Evolutionary conservation across 2,797 vertebrate genomes (phyloP).

Genomic region (Urophycis tenuis): DNA sequence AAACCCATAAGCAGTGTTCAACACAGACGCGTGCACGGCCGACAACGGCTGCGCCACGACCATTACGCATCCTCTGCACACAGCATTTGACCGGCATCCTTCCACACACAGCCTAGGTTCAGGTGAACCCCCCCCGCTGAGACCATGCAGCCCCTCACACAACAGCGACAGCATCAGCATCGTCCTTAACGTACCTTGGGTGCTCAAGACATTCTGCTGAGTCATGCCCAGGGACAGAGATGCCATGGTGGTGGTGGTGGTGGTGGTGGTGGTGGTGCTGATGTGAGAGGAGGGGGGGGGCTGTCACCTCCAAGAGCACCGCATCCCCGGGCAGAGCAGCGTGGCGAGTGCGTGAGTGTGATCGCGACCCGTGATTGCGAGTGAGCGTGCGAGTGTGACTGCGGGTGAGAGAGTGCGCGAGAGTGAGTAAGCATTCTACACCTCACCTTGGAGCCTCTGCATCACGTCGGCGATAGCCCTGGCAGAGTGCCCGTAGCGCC

Average conservation of each 20-base stretch:
- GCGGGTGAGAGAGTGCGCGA: background rate
- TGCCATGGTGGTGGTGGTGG: background rate
- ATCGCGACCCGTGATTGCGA: no score
- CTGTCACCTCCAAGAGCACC: slow-evolving; percentile 63
- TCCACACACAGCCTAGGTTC: background rate
- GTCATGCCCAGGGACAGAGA: slow-evolving; percentile 51
- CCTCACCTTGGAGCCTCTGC: slow-evolving; percentile 93
- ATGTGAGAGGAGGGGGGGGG: slow-evolving; percentile 16
- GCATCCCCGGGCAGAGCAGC: slow-evolving; percentile 40
- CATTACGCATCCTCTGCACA: slow-evolving; percentile 2
- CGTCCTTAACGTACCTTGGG: slow-evolving; percentile 11
- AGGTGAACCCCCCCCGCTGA: no score
- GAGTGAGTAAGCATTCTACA: slow-evolving; percentile 64
- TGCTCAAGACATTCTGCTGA: slow-evolving; percentile 52
- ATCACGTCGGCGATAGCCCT: slow-evolving; percentile 90
- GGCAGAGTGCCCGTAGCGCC: slow-evolving; percentile 63
- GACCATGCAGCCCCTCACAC: no score
- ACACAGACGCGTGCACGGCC: slow-evolving; percentile 24
- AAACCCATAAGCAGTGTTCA: slow-evolving; percentile 12
- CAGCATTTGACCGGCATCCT: background rate
- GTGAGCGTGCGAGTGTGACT: no score
- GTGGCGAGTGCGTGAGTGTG: background rate
- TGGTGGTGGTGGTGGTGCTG: no score
- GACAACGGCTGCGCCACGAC: slow-evolving; percentile 24
- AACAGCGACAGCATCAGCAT: background rate